Evolutionary conservation across 92 coral and sea anemone species (phyloP).

Genomic region (Porites divaricata): DNA sequence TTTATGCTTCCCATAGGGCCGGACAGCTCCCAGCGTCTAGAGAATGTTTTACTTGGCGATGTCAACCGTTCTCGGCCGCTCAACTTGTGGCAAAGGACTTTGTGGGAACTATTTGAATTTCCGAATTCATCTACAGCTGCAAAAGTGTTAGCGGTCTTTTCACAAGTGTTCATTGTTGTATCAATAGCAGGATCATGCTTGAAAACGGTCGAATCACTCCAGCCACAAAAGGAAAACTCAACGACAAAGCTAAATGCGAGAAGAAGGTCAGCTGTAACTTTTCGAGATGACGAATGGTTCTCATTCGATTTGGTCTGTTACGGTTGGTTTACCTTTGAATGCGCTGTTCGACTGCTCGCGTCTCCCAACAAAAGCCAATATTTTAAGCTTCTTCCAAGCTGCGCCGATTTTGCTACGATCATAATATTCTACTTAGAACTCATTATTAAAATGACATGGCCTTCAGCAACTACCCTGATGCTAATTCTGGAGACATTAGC

Average conservation of each 20-base stretch:
- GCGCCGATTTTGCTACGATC: slow-evolving; percentile 78
- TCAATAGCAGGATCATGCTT: slow-evolving; percentile 77
- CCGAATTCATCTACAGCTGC: slow-evolving; percentile 76
- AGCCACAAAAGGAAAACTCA: slow-evolving; percentile 26
- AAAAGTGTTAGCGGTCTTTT: slow-evolving; percentile 59
- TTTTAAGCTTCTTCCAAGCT: slow-evolving; percentile 67
- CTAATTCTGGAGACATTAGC: slow-evolving; percentile 62
- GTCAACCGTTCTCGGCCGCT: slow-evolving; percentile 54
- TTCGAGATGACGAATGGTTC: slow-evolving; percentile 67
- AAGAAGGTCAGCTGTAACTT: neutral
- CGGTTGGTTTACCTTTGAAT: slow-evolving; percentile 87
- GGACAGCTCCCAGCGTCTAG: slow-evolving; percentile 52
- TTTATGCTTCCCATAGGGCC: slow-evolving; percentile 75
- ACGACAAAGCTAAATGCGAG: neutral
- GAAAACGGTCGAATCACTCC: slow-evolving; percentile 68
- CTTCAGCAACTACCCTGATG: slow-evolving; percentile 53
- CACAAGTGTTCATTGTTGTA: slow-evolving; percentile 66
- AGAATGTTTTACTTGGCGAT: slow-evolving; percentile 74
- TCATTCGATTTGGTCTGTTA: slow-evolving; percentile 76
- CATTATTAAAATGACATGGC: slow-evolving; percentile 60
- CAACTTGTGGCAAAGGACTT: slow-evolving; percentile 62
- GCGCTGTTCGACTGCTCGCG: slow-evolving; percentile 71
- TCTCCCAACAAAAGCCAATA: slow-evolving; percentile 83
- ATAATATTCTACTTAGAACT: slow-evolving; percentile 68
- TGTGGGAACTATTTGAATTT: slow-evolving; percentile 83